A percentile compares a stretch with the other conserved stretches of the same genome.
Conservation (phyloP, 1,140 invertebrate genomes). For the Elymnias hypermnestra region DNA sequence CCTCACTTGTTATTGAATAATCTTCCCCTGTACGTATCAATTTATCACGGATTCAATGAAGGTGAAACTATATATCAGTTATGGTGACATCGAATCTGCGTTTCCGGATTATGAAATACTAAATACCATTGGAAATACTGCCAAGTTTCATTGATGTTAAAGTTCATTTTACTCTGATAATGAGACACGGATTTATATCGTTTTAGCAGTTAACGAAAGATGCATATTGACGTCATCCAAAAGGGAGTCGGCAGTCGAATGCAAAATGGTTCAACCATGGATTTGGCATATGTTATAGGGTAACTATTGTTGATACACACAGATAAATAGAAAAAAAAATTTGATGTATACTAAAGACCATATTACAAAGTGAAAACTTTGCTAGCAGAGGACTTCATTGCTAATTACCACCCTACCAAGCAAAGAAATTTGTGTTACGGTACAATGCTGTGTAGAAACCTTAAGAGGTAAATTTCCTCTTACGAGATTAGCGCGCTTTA, state of each 20-base stretch:
- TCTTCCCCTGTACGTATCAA: conserved; percentile 62
- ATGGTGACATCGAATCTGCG: conserved; percentile 17
- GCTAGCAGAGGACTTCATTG: too few relatives aligned
- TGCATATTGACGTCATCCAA: conserved; percentile 69
- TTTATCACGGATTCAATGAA: conserved; percentile 73
- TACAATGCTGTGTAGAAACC: too few relatives aligned
- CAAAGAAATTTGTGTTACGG: too few relatives aligned
- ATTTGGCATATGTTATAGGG: conserved; percentile 73
- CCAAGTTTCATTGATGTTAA: background rate
- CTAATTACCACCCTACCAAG: too few relatives aligned
- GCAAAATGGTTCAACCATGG: conserved; percentile 71
- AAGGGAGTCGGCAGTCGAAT: conserved; percentile 68
- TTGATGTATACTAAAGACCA: too few relatives aligned
- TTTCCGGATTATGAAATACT: conserved; percentile 13
- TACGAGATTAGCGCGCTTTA: too few relatives aligned
- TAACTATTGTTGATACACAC: conserved; percentile 56
- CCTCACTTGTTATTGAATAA: conserved; percentile 73
- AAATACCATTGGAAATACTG: conserved; percentile 4
- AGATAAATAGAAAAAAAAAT: too few relatives aligned
- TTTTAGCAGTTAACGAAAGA: conserved; percentile 23
- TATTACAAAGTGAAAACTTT: too few relatives aligned
- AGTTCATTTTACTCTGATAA: conserved; percentile 12
- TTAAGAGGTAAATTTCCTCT: too few relatives aligned
- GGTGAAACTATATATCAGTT: conserved; percentile 69
- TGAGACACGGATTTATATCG: conserved; percentile 17